Base-by-base conservation (phyloP, 2,797 vertebrate species). In the Neosilurus hyrtlii region DNA sequence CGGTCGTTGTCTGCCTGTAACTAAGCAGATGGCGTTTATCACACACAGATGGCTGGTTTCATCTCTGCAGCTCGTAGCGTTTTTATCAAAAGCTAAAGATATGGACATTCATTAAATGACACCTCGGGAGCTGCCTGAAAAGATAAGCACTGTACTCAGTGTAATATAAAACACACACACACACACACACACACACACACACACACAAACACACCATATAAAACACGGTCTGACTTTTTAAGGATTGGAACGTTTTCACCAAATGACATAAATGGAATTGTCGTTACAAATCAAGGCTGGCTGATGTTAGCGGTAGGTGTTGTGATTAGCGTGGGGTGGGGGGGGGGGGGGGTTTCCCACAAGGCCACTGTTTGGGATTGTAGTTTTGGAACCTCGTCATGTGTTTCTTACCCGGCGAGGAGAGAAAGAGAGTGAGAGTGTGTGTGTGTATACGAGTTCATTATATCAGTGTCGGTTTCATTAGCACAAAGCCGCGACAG, bases 21-120 rank as follows among this genome's bases (percentile, higher is more conserved):
- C 81, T 76, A 78, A 84, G 76, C 89, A 89, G 87, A 88, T 86
- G 87, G 87, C 74, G 56, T 78, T 81, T 67, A 82, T 87, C 84
- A 82, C 78, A 83, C 83, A 66, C 89, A 88, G 87, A 87, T 88
- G 81, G 85, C 79, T 77, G 56, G 43, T 73, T 86, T 85, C 62
- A n/a, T 86, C 74, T 87, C 75, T 84, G 83, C 49, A 30, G 43
- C 81, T 82, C 73, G 59, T 86, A 80, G 30, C 65, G 62, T 84
- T 79, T 71, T 76, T 82, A 37, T 85, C 81, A 72, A 83, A 83
- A 83, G 73, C 86, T 84, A 37, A 84, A 79, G 77, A 81, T 18
- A 83, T 81, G 82, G 74, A 87, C 78, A 67, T 67, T 80, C 66
- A 75, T 86, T 85, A 84, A 82, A 85, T 62, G 57, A 66, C 49